A percentile compares a stretch with the other conserved stretches of the same genome.
Evolutionary conservation across 2,797 vertebrate species (phyloP).

Genomic region (Lacerta agilis): DNA sequence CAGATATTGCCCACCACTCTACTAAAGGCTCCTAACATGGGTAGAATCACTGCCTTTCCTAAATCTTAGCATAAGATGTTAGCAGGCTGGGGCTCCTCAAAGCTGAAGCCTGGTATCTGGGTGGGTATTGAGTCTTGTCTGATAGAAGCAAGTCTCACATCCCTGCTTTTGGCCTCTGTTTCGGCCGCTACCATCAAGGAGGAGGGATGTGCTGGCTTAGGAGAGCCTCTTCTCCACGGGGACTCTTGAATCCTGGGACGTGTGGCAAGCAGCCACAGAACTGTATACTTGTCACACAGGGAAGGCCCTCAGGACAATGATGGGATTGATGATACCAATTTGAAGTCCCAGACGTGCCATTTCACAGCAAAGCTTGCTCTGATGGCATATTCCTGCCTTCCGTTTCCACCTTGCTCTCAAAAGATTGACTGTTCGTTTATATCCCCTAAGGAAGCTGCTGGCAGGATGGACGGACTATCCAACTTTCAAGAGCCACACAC

Average conservation of each 20-base stretch:
- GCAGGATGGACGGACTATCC: constrained; percentile 54
- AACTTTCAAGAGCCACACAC: constrained; percentile 25
- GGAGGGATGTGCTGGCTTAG: not conserved
- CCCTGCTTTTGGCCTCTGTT: not conserved
- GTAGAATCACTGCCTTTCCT: not conserved
- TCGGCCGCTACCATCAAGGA: not conserved
- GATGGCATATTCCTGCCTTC: constrained; percentile 57
- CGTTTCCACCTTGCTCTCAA: constrained; percentile 65
- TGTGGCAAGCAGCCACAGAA: constrained; percentile 46
- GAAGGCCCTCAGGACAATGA: constrained; percentile 25
- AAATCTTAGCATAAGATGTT: not conserved
- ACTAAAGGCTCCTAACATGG: not conserved
- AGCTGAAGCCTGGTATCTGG: not conserved
- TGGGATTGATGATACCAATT: constrained; percentile 62
- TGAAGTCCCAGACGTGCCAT: constrained; percentile 57
- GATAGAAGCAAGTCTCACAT: not conserved
- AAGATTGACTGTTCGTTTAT: constrained; percentile 68
- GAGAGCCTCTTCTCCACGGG: not conserved
- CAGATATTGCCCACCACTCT: no score
- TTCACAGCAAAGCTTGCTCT: constrained; percentile 49
- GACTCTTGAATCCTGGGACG: constrained; percentile 48
- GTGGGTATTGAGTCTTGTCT: no score
- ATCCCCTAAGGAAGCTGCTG: constrained; percentile 52
- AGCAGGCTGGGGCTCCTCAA: not conserved
- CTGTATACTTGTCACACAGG: constrained; percentile 49